Base-by-base conservation (phyloP, 2,888 invertebrate species). In the Harmothoe impar region DNA sequence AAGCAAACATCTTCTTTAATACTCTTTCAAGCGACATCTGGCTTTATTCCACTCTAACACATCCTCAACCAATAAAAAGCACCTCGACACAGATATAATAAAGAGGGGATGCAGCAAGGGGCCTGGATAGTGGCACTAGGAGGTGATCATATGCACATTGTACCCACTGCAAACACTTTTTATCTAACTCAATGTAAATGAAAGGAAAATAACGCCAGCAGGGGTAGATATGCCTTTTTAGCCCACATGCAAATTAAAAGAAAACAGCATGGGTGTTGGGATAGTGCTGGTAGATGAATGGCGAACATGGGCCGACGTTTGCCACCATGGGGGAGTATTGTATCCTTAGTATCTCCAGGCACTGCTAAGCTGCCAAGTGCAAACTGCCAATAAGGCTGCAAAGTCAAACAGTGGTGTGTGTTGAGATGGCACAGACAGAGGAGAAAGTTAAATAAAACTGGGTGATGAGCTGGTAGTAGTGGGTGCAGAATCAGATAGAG, bases 131-230 rank as follows among this genome's bases (percentile, higher is more conserved):
- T n/a, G 62, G 25, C 25, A 62, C 23, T n/a, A n/a, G 62, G 72
- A n/a, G 29, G 72, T 72, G 72, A 72, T 72, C 29, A 72, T 72
- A 72, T 72, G 72, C 72, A 72, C 72, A 72, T 72, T 72, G 72
- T 29, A 15, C 25, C 29, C n/a, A 25, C 25, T 23, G 1, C 25
- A 72, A 72, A 29, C 25, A 25, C n/a, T 72, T 72, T 72, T 72
- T 72, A 72, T 72, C 72, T 29, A 72, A 72, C 72, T 72, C 72
- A 72, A 72, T 72, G 72, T 72, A 72, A 72, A 72, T 72, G 72
- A 72, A 72, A 72, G 72, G 72, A 72, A 72, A 72, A 72, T 72
- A 72, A 72, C 29, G 72, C n/a, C 72, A 25, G 29, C 29, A 25
- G 25, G 72, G 17, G 72, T 29, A 72, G 25, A 72, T 72, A 72